Base-by-base conservation (phyloP, 1,140 invertebrate species). In the Anadara kagoshimensis region DNA sequence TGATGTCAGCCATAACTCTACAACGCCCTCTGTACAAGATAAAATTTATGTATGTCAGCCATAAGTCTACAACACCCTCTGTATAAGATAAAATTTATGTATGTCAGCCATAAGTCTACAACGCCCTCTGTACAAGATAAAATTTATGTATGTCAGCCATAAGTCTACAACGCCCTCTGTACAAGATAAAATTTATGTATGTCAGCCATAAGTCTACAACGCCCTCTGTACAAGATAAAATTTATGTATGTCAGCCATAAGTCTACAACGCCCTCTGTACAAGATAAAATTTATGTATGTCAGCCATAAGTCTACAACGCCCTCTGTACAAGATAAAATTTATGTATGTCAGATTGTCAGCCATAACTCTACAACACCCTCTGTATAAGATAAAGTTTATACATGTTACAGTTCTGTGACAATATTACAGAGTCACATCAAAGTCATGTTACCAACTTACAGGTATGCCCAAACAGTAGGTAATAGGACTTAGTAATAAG, bases 181-280 rank as follows among this genome's bases (percentile, higher is more conserved):
- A 83, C 96, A 76, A n/a, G 70, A 57, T 62, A 36, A 36, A 36
- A 36, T n/a, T n/a, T n/a, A n/a, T 36, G 29, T 36, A 98, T 0
- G 98, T 99, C 4, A 99, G 87, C 98, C 98, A 99, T n/a, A 99
- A 93, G 89, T 99, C 98, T 69, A 94, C 93, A 3, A 98, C 97
- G 2, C 97, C 97, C 89, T 99, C 97, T 68, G 91, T 87, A 83
- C 96, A 76, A n/a, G 70, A 57, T 62, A 36, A 36, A 36, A 36
- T n/a, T n/a, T n/a, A n/a, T 36, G 29, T 36, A 98, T 0, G 98
- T 99, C 4, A 99, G 87, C 98, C 98, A 99, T n/a, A 99, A 93
- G 89, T 99, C 98, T 69, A 94, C 93, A 3, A 98, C 97, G 2
- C 97, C 97, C 89, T 99, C 97, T 68, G 91, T 87, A 83, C 96